Base-by-base conservation (phyloP, 2,888 invertebrate species). In the Drosophila rubida region DNA sequence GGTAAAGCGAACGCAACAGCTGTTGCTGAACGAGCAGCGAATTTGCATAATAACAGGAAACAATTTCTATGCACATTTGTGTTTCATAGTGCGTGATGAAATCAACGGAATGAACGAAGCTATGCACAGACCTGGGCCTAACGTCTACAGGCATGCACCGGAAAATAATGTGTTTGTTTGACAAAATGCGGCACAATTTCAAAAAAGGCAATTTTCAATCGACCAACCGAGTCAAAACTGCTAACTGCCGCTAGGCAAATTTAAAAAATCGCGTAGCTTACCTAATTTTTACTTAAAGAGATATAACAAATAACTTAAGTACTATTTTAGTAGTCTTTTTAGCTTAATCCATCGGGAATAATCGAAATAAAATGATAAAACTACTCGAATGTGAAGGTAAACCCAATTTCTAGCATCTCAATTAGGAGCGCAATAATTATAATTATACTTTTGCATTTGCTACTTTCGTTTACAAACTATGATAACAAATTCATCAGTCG, bases 41-140 rank as follows among this genome's bases (percentile, higher is more conserved):
- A 87, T 83, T 87, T 83, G 49, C 79, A 87, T 87, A 83, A 83
- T 85, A 81, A 74, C 87, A 73, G 83, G 83, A 83, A 83, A 81
- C 88, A 85, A 81, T 87, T 87, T 78, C 41, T 69, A 67, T 71
- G 74, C 78, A 55, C 75, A 71, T 70, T 71, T 73, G 57, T 57
- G 69, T 37, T 60, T 22, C 45, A 8, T 64, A 60, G 77, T 86
- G 87, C 87, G 87, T 80, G 83, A 63, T 60, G 44, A 62, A 64
- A 39, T 48, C 57, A 55, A 46, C 41, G 37, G 42, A 51, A 35
- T 44, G 5, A 42, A 8, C 41, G n/a, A 8, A 53, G n/a, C 50
- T 14, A 19, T 8, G 35, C 48, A 23, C 9, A 11, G n/a, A n/a
- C 5, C 23, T 16, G 7, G 30, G 8, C n/a, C n/a, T 9, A 27